Percentiles rank a stretch among this genome's conserved stretches.
phyloP scores from a whole-genome alignment of 2,888 invertebrate species.

The Napeogenes inachia region DNA sequence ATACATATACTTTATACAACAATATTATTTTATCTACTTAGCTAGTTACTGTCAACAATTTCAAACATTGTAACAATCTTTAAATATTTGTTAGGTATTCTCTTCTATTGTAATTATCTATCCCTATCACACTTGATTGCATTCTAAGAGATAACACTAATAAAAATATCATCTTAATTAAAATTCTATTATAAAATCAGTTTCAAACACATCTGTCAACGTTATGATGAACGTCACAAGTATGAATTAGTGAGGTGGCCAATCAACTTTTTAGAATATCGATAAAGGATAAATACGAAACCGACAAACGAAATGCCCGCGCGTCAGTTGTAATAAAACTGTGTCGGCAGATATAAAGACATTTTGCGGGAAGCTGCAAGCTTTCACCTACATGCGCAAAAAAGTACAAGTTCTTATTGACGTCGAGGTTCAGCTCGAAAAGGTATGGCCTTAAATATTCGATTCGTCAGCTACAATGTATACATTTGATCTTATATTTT shows the following conservation, averaged over 20 bases:
- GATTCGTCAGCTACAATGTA: neutral
- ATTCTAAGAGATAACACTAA: no score
- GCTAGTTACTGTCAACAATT: no score
- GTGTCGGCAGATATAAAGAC: conserved; percentile 59
- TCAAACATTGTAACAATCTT: no score
- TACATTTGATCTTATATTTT: no score
- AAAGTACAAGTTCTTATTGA: conserved; percentile 28
- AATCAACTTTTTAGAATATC: conserved; percentile 34
- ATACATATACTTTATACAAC: no score
- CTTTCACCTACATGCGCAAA: conserved; percentile 48
- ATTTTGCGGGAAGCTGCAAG: conserved; percentile 48
- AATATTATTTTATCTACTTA: no score
- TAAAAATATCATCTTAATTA: neutral
- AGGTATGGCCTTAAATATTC: conserved; percentile 5
- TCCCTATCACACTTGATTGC: no score
- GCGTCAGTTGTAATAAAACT: conserved; percentile 37
- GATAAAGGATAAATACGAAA: conserved; percentile 38
- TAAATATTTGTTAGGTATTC: no score
- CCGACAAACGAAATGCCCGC: conserved; percentile 35
- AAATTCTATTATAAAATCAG: conserved; percentile 12
- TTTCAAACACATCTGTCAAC: conserved; percentile 17
- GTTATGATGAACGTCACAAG: conserved; percentile 16
- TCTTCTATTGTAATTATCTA: no score
- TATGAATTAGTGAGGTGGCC: conserved; percentile 32
- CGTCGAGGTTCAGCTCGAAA: conserved; percentile 12